These are phyloP conservation scores for Lordiphosa fenestrarum DNA, from an alignment of 2,888 invertebrate genomes.

Conservation along the genomic window DNA sequence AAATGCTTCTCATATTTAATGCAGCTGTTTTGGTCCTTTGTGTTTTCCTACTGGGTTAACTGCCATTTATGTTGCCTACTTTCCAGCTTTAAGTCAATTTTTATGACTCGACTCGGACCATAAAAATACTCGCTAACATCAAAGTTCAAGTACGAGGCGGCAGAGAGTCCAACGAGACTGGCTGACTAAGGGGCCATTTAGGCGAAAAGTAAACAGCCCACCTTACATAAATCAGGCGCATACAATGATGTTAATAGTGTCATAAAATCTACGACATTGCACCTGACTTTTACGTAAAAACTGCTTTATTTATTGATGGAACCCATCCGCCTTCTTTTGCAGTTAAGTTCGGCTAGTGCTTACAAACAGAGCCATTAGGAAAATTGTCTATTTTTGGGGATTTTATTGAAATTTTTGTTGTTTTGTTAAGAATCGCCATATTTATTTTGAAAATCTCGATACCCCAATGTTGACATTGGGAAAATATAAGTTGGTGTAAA, in stretches of 20 bases:
- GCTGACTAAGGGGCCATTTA: constrained; percentile 7
- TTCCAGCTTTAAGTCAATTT: constrained; percentile 36
- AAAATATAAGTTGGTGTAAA: too few species aligned
- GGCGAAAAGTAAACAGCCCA: constrained; percentile 24
- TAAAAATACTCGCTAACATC: constrained; percentile 30
- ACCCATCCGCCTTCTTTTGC: constrained; percentile 17
- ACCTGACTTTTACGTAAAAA: constrained; percentile 30
- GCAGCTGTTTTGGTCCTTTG: constrained; percentile 27
- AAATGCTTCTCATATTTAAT: constrained; percentile 57
- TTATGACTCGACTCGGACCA: constrained; percentile 34
- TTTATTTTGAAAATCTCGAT: too few species aligned
- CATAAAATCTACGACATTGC: constrained; percentile 52
- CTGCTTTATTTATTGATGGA: neutral
- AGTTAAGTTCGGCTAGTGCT: constrained; percentile 47
- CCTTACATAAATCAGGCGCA: constrained; percentile 41
- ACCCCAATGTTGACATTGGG: too few species aligned
- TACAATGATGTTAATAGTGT: constrained; percentile 59
- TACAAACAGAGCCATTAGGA: constrained; percentile 12
- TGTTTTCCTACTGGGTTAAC: constrained; percentile 30
- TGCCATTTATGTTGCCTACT: constrained; percentile 45
- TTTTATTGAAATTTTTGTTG: too few species aligned
- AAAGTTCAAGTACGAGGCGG: constrained; percentile 36
- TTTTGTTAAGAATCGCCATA: too few species aligned
- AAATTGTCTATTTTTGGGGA: too few species aligned
- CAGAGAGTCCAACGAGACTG: neutral